These are phyloP conservation scores for Lamproptera curius DNA, from an alignment of 2,888 invertebrate species.

Conservation along the genomic window DNA sequence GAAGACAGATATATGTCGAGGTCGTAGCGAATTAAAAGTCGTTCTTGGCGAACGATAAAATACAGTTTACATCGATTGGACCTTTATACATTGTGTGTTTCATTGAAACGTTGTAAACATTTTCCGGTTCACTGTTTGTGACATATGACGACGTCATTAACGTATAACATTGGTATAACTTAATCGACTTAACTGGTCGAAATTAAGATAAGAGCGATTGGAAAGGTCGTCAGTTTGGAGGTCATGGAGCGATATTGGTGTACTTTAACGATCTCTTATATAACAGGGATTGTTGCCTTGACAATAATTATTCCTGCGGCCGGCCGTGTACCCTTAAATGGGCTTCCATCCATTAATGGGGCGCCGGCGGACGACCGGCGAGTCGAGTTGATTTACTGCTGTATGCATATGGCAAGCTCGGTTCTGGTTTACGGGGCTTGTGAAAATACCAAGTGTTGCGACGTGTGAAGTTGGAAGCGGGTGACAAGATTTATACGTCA, in stretches of 20 bases:
- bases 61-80: not conserved
- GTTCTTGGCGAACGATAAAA: not conserved
- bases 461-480: not conserved
- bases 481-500: no score
- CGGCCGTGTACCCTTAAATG: slow-evolving; percentile 42
- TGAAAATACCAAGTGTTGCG: not conserved
- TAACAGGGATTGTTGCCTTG: slow-evolving; percentile 36
- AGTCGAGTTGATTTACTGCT: slow-evolving; percentile 13
- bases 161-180: no score
- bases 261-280: slow-evolving; percentile 44
- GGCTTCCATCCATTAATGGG: slow-evolving; percentile 42
- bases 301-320: slow-evolving; percentile 46
- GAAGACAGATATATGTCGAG: not conserved
- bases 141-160: no score
- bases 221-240: slow-evolving; percentile 1
- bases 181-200: not conserved
- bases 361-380: slow-evolving; percentile 37
- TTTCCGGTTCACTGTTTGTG: not conserved
- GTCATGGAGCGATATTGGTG: slow-evolving; percentile 25
- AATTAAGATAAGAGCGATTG: slow-evolving; percentile 1
- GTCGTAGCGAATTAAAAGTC: not conserved
- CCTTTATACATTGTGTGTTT: not conserved
- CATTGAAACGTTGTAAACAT: not conserved
- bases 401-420: slow-evolving; percentile 4
- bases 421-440: not conserved